Percentiles rank a stretch among this genome's conserved stretches.
phyloP scores from a whole-genome alignment of 2,113 vertebrate species.

The Pycnonotus jocosus region DNA sequence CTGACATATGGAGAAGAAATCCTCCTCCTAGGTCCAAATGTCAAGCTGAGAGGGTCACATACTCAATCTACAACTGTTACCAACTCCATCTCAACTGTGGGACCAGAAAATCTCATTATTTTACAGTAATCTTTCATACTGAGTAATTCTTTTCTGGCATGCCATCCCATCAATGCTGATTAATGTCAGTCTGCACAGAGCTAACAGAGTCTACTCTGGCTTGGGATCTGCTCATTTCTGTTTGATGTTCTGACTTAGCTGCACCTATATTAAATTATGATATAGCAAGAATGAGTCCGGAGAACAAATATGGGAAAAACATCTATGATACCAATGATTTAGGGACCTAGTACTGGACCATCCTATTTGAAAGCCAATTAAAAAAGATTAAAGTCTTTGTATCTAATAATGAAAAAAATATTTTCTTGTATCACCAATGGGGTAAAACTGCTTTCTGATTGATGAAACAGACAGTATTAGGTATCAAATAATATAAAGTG shows the following conservation, averaged over 20 bases:
- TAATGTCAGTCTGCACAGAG: neutral
- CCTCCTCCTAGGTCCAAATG: neutral
- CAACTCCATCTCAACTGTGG: neutral
- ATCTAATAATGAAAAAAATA: neutral
- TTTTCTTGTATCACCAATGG: neutral
- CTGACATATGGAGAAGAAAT: neutral
- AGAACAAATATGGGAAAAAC: neutral
- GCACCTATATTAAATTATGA: neutral
- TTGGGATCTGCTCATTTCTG: neutral
- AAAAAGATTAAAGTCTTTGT: neutral
- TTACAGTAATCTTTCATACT: constrained; percentile 1
- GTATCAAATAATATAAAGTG: neutral
- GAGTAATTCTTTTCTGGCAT: constrained; percentile 5
- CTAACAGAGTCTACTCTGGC: neutral
- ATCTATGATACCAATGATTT: neutral
- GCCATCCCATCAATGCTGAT: constrained; percentile 1
- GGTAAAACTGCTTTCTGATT: neutral
- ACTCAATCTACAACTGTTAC: neutral
- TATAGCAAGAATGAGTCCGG: neutral
- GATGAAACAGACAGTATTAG: neutral
- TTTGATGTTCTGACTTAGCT: neutral
- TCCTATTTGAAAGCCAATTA: neutral
- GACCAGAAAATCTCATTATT: constrained; percentile 2
- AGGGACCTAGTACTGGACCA: neutral
- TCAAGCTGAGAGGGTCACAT: neutral